Base-by-base conservation (phyloP, 2,888 invertebrate genomes). In the Strigamia crassipes region DNA sequence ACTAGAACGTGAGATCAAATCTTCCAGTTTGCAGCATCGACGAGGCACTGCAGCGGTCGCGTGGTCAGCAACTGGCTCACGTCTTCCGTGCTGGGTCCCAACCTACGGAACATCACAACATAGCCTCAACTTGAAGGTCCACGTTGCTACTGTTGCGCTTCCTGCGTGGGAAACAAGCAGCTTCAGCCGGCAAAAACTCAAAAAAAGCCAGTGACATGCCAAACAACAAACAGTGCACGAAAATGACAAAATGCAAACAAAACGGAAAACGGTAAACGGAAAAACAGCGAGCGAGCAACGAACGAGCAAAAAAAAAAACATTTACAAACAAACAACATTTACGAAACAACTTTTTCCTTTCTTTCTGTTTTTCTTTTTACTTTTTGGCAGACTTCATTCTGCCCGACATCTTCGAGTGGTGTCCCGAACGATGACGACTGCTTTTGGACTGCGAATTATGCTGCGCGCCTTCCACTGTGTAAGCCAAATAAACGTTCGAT, bases 401-500 rank as follows among this genome's bases (percentile, higher is more conserved):
- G 31, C 82, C 18, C 84, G 85, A 4, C 85, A 82, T 84, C 79
- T 86, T 85, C 85, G 87, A 85, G 82, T 86, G 85, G 38, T 84
- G 86, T 83, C 82, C 86, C 83, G 83, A 86, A 66, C 85, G 85
- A 21, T 85, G 84, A 84, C 86, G 86, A 56, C 85, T 89, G 84
- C 87, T 91, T 88, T 89, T 90, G 85, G 88, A 91, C 88, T 86
- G 85, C 23, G 87, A 86, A 82, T 89, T 92, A 1, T 15, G 27
- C 15, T 77, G 79, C 0, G 90, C 90, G n/a, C 90, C 89, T 78
- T 91, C 90, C 41, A 88, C 89, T 82, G 91, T 91, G 85, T 93
- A 93, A 38, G 92, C 91, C 46, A 92, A 88, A 88, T 92, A 93
- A 10, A 92, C 91, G 85, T 91, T 91, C 0, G 92, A 92, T 73